These are phyloP conservation scores for Meiosimyza platycephala DNA, from an alignment of 2,888 invertebrate species.

Conservation along the genomic window DNA sequence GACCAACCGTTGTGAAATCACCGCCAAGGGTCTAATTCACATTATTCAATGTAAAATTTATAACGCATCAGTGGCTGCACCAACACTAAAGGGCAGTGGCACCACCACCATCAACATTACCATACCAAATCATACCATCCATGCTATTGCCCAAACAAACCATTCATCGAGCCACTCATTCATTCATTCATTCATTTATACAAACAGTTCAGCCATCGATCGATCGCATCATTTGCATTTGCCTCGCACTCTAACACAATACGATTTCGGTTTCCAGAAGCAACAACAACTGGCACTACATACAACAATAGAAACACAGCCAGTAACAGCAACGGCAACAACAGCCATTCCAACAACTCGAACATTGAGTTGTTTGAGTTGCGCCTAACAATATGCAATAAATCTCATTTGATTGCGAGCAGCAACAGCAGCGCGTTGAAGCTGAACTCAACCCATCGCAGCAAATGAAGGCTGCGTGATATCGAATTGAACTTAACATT, in stretches of 20 bases:
- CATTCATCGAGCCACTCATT: slow-evolving; percentile 13
- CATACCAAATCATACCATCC: too few relatives aligned
- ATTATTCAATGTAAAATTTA: slow-evolving; percentile 34
- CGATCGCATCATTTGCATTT: slow-evolving; percentile 29
- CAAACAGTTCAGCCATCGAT: neutral
- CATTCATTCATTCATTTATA: neutral
- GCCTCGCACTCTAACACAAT: slow-evolving; percentile 14
- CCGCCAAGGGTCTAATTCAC: slow-evolving; percentile 21
- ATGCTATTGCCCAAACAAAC: neutral
- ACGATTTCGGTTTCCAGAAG: neutral
- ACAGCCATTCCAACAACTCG: slow-evolving; percentile 23
- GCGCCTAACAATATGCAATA: slow-evolving; percentile 35
- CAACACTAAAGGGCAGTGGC: slow-evolving; percentile 23
- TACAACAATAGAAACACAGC: neutral
- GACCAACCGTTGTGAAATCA: slow-evolving; percentile 3
- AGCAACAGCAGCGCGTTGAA: slow-evolving; percentile 26
- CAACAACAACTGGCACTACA: too few relatives aligned
- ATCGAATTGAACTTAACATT: neutral
- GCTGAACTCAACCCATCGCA: slow-evolving; percentile 20
- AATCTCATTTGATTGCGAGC: slow-evolving; percentile 35
- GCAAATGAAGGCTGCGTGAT: neutral
- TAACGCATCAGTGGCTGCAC: slow-evolving; percentile 30
- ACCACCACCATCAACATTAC: neutral
- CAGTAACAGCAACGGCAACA: slow-evolving; percentile 15
- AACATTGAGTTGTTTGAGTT: slow-evolving; percentile 34